These are phyloP conservation scores for Nannobrachium achirus DNA, from an alignment of 2,113 vertebrate genomes.

Conservation along the genomic window DNA sequence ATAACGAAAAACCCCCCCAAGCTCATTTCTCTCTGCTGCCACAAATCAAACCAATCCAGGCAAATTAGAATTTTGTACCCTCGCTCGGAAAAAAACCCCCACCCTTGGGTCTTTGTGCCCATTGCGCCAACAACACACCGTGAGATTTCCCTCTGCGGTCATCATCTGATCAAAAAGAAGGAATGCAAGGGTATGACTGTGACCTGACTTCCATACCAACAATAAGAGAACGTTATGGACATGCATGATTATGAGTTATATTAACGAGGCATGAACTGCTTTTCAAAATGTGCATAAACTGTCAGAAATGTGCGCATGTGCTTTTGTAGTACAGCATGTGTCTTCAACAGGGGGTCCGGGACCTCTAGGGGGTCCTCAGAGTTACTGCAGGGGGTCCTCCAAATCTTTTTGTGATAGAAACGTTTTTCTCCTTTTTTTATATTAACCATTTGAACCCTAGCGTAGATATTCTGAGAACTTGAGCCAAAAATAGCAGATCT, in stretches of 20 bases:
- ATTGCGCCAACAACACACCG: too few relatives aligned
- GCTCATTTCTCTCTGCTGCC: background rate
- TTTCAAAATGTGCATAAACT: background rate
- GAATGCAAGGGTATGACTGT: background rate
- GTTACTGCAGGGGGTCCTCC: too few relatives aligned
- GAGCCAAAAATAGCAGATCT: too few relatives aligned
- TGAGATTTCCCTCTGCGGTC: background rate
- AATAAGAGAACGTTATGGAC: background rate
- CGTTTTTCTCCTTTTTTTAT: too few relatives aligned
- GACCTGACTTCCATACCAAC: background rate
- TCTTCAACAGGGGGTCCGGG: too few relatives aligned
- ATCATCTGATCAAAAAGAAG: constrained; percentile 8
- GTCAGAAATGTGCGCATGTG: too few relatives aligned
- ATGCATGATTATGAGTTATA: background rate
- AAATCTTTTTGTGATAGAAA: too few relatives aligned
- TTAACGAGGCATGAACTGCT: background rate
- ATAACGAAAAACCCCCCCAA: too few relatives aligned
- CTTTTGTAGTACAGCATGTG: too few relatives aligned
- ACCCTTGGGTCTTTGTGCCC: background rate
- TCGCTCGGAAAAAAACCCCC: background rate
- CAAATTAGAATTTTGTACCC: background rate
- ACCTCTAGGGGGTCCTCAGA: too few relatives aligned
- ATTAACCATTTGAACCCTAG: too few relatives aligned
- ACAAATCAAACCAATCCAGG: background rate
- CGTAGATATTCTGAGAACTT: too few relatives aligned